phyloP scores from a whole-genome alignment of 2,888 invertebrate genomes.

The Ptychoptera contaminata region DNA sequence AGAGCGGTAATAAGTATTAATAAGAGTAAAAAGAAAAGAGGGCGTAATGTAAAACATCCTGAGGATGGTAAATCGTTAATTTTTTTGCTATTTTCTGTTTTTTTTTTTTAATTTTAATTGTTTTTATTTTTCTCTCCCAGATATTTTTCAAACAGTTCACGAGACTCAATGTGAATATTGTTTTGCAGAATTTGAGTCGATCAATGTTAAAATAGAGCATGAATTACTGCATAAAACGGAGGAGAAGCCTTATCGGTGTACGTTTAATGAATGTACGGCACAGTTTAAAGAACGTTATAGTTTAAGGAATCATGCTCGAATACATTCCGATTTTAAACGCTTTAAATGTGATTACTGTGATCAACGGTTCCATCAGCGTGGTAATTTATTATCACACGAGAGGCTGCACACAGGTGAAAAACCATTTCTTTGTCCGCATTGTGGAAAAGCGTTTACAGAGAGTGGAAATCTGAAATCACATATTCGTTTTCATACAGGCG shows the following conservation, averaged over 20 bases:
- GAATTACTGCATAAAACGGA: constrained; percentile 8
- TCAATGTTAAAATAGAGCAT: constrained; percentile 4
- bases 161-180: constrained; percentile 11
- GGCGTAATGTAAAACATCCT: constrained; percentile 7
- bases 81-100: too few relatives aligned
- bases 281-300: constrained; percentile 10
- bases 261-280: constrained; percentile 6
- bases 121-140: constrained; percentile 1
- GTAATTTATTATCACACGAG: constrained; percentile 11
- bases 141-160: constrained; percentile 8
- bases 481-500: constrained; percentile 11
- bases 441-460: constrained; percentile 10
- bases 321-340: constrained; percentile 8
- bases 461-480: constrained; percentile 11
- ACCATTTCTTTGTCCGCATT: constrained; percentile 11
- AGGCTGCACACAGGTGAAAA: constrained; percentile 11
- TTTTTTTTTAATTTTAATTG: not conserved
- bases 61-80: constrained; percentile 7
- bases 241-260: constrained; percentile 10
- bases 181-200: constrained; percentile 4
- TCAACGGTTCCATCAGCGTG: constrained; percentile 10
- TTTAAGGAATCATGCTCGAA: constrained; percentile 9
- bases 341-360: constrained; percentile 11
- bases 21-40: constrained; percentile 6
- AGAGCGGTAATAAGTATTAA: not conserved